These are phyloP conservation scores for Drosophila barbarae DNA, from an alignment of 2,888 invertebrate genomes.

Conservation along the genomic window DNA sequence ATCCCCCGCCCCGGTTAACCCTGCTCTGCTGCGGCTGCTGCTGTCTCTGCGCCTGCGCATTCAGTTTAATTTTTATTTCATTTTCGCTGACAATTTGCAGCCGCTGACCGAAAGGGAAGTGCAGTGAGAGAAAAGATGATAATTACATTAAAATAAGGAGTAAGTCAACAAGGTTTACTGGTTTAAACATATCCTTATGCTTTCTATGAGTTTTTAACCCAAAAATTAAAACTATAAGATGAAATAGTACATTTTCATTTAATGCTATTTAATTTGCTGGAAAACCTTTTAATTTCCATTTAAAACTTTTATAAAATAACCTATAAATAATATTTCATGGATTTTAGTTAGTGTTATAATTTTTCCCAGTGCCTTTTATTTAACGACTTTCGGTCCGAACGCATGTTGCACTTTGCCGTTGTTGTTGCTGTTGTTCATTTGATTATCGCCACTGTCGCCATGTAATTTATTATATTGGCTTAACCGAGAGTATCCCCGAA, in stretches of 20 bases:
- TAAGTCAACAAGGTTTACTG: too few relatives aligned
- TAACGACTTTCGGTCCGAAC: constrained; percentile 61
- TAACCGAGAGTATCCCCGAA: constrained; percentile 47
- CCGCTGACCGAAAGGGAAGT: constrained; percentile 49
- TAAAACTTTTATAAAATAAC: too few relatives aligned
- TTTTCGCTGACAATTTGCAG: constrained; percentile 71
- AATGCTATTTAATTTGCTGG: too few relatives aligned
- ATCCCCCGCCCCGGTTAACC: constrained; percentile 12
- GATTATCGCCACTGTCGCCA: constrained; percentile 74
- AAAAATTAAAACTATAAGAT: too few relatives aligned
- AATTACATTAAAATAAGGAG: too few relatives aligned
- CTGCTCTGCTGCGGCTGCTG: background rate
- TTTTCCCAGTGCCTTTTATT: constrained; percentile 60
- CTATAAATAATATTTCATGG: too few relatives aligned
- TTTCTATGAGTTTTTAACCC: too few relatives aligned
- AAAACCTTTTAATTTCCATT: too few relatives aligned
- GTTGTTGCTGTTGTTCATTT: constrained; percentile 67
- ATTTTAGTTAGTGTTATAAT: background rate
- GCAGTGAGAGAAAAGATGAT: background rate
- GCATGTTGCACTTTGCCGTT: constrained; percentile 65
- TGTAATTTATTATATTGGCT: constrained; percentile 76
- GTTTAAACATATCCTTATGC: too few relatives aligned
- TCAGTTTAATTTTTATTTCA: constrained; percentile 72
- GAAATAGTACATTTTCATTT: too few relatives aligned
- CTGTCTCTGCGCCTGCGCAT: constrained; percentile 52